Evolutionary conservation across 1,140 invertebrate species (phyloP).

Genomic region (Aphelinus certus): DNA sequence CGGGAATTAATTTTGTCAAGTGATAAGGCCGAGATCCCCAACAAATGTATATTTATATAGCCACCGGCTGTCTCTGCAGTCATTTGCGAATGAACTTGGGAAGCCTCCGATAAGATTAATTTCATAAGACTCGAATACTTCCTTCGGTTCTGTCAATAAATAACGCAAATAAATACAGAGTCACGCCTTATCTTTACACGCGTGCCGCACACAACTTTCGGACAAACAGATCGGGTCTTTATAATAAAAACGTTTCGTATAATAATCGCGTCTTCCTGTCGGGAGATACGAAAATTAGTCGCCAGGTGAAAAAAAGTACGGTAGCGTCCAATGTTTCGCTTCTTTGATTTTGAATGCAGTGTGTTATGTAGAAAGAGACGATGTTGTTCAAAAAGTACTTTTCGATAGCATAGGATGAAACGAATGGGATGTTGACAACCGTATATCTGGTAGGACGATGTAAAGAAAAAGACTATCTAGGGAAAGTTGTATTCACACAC

Average conservation of each 20-base stretch:
- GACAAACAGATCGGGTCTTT: conserved; percentile 5
- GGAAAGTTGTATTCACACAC: too few relatives aligned
- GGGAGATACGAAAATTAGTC: conserved; percentile 31
- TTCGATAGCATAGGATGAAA: background rate
- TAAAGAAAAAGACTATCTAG: conserved; percentile 5
- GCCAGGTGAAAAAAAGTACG: background rate
- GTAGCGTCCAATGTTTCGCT: conserved; percentile 5
- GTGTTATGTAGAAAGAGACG: background rate
- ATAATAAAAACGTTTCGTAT: conserved; percentile 17
- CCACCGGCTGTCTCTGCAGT: background rate
- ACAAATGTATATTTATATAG: conserved; percentile 23
- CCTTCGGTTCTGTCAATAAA: conserved; percentile 22
- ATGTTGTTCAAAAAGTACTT: conserved; percentile 1
- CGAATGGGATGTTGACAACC: background rate
- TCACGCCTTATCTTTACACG: conserved; percentile 19
- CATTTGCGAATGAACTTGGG: too few relatives aligned
- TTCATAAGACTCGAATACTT: conserved; percentile 27
- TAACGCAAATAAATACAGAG: conserved; percentile 25
- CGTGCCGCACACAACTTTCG: background rate
- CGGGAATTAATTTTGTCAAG: conserved; percentile 29
- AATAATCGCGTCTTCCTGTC: conserved; percentile 13
- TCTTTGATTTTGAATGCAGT: background rate
- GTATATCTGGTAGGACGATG: conserved; percentile 3
- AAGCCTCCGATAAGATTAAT: conserved; percentile 35
- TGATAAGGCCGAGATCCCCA: conserved; percentile 17